Conservation (phyloP, 2,113 vertebrate genomes). For the Epinephelus moara region DNA sequence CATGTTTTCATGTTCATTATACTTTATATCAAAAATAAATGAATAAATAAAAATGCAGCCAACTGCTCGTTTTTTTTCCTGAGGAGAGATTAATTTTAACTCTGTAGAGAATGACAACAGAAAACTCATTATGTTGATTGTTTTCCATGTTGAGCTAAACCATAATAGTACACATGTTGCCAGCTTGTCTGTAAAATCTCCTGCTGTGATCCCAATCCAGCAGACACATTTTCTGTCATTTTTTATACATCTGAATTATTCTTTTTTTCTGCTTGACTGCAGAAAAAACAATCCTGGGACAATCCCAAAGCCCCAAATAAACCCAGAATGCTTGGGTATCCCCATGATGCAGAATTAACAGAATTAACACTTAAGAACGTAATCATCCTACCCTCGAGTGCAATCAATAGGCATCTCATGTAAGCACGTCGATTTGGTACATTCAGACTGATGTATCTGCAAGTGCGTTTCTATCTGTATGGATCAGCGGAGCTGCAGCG, state of each 20-base stretch:
- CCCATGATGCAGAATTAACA: conserved; percentile 2
- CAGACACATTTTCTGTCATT: neutral
- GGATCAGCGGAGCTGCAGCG: conserved; percentile 52
- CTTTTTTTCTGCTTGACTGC: conserved; percentile 10
- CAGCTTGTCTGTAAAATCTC: conserved; percentile 20
- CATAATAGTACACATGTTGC: neutral
- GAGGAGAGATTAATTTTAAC: neutral
- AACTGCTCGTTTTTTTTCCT: neutral
- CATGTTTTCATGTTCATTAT: neutral
- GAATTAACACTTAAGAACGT: conserved; percentile 55
- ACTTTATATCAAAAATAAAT: neutral
- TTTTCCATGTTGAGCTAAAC: conserved; percentile 17
- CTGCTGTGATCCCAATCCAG: conserved; percentile 20
- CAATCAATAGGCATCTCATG: conserved; percentile 56
- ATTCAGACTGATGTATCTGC: conserved; percentile 50
- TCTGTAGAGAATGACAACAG: neutral
- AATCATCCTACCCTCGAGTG: conserved; percentile 55
- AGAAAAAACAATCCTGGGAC: conserved; percentile 18
- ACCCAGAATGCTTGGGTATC: conserved; percentile 7
- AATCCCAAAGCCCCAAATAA: conserved; percentile 1
- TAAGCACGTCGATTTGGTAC: conserved; percentile 55
- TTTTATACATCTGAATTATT: conserved; percentile 14
- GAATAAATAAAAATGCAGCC: neutral
- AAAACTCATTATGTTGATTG: conserved; percentile 16
- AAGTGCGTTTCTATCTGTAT: conserved; percentile 41